Evolutionary conservation across 2,888 invertebrate genomes (phyloP), one percentile per base, ranked within the genome.

Genomic region (Schizotus pectinicornis): DNA sequence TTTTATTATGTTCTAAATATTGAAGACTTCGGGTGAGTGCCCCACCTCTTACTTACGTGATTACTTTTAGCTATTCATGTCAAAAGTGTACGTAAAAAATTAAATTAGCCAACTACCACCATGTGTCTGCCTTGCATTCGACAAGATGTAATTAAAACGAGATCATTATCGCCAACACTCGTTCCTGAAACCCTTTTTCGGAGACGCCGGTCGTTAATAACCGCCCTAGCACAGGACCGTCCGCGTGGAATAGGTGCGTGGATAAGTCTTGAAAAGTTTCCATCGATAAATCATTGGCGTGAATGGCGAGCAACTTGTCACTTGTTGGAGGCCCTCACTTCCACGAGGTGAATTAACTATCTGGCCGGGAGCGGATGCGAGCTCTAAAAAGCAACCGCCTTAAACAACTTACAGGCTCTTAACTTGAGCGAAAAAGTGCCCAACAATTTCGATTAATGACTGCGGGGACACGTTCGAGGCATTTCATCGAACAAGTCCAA

Each of bases 1-100:
- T 67, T 68, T 70, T 71, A 71, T 71, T 71, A 67, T 71, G 68
- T 67, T 68, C 69, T 70, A 71, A 71, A 71, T 71, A 71, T 71
- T 68, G 70, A 67, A 65, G 69, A 67, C 36, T 41, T 58, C n/a
- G 35, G 46, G 34, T 54, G 12, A 31, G 11, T 14, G 32, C 14
- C 36, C 14, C 48, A 43, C 22, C 38, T 46, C 49, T 43, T 46
- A 53, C 47, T 53, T 35, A 53, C 42, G 43, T 42, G 60, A 49
- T 60, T 60, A 57, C 56, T 59, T 57, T 52, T 46, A 54, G 55
- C 39, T 55, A 43, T 53, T 39, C 42, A 36, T 12, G n/a, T 35
- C 30, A 8, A 9, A 7, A 12, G 13, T 30, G 6, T 6, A 37
- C 3, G 22, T n/a, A 14, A 37, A 37, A 48, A 37, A 34, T 48